Evolutionary conservation across 2,113 vertebrate genomes (phyloP).

Genomic region (Dasyprocta punctata): DNA sequence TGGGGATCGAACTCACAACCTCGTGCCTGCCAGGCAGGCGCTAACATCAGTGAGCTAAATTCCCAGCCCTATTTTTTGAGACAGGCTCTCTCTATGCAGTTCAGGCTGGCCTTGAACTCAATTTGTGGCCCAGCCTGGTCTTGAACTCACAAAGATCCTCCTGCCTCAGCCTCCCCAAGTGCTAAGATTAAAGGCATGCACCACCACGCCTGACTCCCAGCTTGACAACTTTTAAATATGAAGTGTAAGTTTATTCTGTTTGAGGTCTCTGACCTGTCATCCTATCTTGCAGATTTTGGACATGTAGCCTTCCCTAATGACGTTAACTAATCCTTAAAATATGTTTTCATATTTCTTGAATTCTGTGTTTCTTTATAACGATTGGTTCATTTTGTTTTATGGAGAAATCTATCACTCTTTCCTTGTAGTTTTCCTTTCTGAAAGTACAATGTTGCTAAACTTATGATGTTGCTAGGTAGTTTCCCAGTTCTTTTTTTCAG

Average conservation of each 20-base stretch:
- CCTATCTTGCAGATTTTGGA: neutral
- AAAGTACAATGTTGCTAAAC: neutral
- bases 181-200: no score
- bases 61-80: no score
- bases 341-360: neutral
- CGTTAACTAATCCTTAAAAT: neutral
- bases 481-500: neutral
- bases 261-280: no score
- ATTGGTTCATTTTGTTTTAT: neutral
- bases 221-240: neutral
- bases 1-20: no score
- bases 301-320: neutral
- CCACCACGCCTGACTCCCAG: no score
- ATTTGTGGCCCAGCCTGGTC: no score
- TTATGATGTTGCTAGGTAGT: neutral
- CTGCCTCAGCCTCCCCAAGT: no score
- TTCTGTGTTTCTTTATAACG: neutral
- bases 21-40: no score
- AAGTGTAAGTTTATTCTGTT: neutral
- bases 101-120: no score
- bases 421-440: neutral
- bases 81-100: no score
- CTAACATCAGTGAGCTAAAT: no score
- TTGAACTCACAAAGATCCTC: no score
- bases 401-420: neutral